These are phyloP conservation scores for Trichomycterus rosablanca DNA, from an alignment of 2,113 vertebrate genomes.

Conservation along the genomic window DNA sequence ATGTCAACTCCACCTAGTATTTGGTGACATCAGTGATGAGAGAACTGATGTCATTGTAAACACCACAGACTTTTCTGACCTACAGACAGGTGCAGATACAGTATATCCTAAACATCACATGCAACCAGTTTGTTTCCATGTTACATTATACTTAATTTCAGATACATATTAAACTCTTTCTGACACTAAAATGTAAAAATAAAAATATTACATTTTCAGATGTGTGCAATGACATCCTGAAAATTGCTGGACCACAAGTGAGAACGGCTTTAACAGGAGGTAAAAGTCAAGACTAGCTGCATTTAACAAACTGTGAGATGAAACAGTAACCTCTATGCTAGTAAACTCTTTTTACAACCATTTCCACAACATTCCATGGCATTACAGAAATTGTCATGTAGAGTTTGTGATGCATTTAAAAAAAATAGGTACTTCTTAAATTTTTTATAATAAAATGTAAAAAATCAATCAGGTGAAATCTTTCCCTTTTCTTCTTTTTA, in stretches of 20 bases:
- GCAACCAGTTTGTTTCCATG: background rate
- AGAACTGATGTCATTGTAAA: conserved; percentile 60
- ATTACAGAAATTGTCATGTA: too few relatives aligned
- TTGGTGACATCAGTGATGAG: conserved; percentile 63
- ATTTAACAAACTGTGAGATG: too few relatives aligned
- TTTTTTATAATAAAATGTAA: too few relatives aligned
- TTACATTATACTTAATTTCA: background rate
- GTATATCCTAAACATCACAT: too few relatives aligned
- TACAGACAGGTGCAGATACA: conserved; percentile 37
- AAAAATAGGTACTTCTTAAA: too few relatives aligned
- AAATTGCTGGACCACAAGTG: conserved; percentile 52
- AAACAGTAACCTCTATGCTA: too few relatives aligned
- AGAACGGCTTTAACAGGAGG: conserved; percentile 24
- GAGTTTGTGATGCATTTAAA: too few relatives aligned
- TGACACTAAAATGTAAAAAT: background rate
- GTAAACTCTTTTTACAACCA: too few relatives aligned
- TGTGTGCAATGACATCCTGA: conserved; percentile 58
- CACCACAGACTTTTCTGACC: conserved; percentile 57
- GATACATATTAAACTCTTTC: background rate
- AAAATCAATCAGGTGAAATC: too few relatives aligned
- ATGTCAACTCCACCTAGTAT: conserved; percentile 50
- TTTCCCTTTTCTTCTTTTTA: conserved; percentile 16
- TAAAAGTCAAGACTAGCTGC: too few relatives aligned
- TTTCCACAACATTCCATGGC: too few relatives aligned
- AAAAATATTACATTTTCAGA: conserved; percentile 14